Evolutionary conservation across 2,797 vertebrate species (phyloP).

Genomic region (Sebastes wilsoni): DNA sequence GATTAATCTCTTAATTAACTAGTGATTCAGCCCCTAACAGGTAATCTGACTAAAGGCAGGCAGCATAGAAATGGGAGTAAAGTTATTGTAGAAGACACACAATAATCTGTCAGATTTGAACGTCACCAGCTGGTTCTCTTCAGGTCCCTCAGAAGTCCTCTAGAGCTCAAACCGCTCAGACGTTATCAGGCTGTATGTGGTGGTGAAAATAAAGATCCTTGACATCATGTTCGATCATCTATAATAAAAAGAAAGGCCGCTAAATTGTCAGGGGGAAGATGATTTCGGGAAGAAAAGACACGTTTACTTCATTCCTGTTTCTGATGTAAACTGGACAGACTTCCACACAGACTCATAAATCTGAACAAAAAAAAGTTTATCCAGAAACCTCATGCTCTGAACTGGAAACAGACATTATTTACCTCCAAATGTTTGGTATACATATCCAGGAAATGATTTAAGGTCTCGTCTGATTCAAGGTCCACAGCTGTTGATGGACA

Average conservation of each 20-base stretch:
- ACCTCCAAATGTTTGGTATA: background rate
- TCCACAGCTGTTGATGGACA: slow-evolving; percentile 2
- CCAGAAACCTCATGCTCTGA: background rate
- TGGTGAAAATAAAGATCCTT: background rate
- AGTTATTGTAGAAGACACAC: background rate
- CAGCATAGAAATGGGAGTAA: background rate
- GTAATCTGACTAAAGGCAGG: background rate
- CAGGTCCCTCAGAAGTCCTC: background rate
- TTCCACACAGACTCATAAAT: slow-evolving; percentile 18
- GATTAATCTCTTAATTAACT: background rate
- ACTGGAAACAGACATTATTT: slow-evolving; percentile 1
- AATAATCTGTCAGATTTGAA: background rate
- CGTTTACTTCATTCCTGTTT: background rate
- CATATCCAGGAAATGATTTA: background rate
- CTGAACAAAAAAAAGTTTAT: background rate
- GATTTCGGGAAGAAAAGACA: background rate
- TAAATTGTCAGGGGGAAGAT: background rate
- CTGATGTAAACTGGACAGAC: background rate
- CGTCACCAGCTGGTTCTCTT: background rate
- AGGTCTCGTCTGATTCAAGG: background rate
- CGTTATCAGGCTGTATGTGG: background rate
- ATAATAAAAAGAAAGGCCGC: background rate
- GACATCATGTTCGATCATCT: slow-evolving; percentile 1
- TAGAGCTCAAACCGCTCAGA: background rate
- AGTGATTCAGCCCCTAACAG: background rate